Evolutionary conservation across 2,888 invertebrate genomes (phyloP).

Genomic region (Priocnemis perturbator): DNA sequence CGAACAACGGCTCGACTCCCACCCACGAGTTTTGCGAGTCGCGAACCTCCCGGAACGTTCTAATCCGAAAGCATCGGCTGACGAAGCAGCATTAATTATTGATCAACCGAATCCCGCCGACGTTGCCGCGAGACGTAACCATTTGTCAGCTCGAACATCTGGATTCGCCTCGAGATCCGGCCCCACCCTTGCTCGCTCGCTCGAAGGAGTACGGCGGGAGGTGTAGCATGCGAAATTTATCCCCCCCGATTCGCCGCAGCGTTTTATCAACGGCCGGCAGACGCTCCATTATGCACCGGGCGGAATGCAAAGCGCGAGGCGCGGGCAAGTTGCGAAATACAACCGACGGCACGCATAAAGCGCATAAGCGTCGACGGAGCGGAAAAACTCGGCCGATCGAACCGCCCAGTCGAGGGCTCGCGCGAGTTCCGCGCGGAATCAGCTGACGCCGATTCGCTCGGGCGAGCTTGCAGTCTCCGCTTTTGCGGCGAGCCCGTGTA

Average conservation of each 20-base stretch:
- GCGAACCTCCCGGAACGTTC: too few relatives aligned
- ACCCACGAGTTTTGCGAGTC: too few relatives aligned
- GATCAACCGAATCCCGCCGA: too few relatives aligned
- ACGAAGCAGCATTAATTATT: too few relatives aligned
- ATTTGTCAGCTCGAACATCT: not conserved
- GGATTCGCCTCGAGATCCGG: too few relatives aligned
- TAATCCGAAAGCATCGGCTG: too few relatives aligned
- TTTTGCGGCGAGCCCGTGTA: too few relatives aligned
- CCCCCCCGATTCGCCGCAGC: conserved; percentile 31
- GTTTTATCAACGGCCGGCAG: conserved; percentile 48
- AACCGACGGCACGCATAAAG: conserved; percentile 22
- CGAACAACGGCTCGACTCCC: too few relatives aligned
- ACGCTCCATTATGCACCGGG: conserved; percentile 36
- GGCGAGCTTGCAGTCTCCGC: not conserved
- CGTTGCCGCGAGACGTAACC: too few relatives aligned
- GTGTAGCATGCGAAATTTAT: conserved; percentile 21
- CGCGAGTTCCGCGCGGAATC: conserved; percentile 34
- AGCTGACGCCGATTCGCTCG: conserved; percentile 32
- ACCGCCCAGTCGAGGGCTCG: conserved; percentile 1
- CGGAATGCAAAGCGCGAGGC: conserved; percentile 23
- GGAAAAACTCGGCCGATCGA: conserved; percentile 35
- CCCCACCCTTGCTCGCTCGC: too few relatives aligned
- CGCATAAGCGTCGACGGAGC: conserved; percentile 12
- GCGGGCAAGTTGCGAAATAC: conserved; percentile 28
- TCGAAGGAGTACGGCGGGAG: not conserved